Conservation (phyloP, 2,888 invertebrate species). For the Eristalis arbustorum region DNA sequence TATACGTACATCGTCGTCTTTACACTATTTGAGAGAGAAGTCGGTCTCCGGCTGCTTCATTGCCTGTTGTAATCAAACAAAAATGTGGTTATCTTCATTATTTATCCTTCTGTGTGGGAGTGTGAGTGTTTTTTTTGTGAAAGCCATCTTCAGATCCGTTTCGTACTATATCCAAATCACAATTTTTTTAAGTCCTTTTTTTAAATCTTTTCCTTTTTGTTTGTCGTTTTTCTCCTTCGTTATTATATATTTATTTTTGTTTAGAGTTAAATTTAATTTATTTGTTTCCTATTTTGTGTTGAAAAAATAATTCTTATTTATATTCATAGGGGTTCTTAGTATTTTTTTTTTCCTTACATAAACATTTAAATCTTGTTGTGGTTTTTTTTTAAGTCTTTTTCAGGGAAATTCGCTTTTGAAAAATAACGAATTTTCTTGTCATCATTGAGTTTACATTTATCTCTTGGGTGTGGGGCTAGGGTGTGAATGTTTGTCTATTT, state of each 20-base stretch:
- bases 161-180: constrained; percentile 77
- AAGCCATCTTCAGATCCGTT: constrained; percentile 59
- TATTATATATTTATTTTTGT: no score
- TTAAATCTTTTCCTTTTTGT: constrained; percentile 6
- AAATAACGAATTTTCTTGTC: constrained; percentile 26
- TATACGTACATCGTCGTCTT: constrained; percentile 27
- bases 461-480: constrained; percentile 6
- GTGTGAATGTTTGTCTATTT: constrained; percentile 21
- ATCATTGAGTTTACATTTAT: not conserved
- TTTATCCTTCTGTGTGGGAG: constrained; percentile 2
- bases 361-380: constrained; percentile 43
- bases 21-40: constrained; percentile 27
- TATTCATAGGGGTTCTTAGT: constrained; percentile 17
- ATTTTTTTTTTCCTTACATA: constrained; percentile 35
- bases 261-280: constrained; percentile 54
- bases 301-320: constrained; percentile 66
- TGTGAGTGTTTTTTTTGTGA: constrained; percentile 17
- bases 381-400: constrained; percentile 61
- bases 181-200: constrained; percentile 73
- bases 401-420: constrained; percentile 43
- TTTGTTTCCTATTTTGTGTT: constrained; percentile 53
- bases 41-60: not conserved
- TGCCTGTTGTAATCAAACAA: not conserved
- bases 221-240: constrained; percentile 66
- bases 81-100: not conserved